These are phyloP conservation scores for Gibbula magus DNA, from an alignment of 2,888 invertebrate species.

Conservation along the genomic window DNA sequence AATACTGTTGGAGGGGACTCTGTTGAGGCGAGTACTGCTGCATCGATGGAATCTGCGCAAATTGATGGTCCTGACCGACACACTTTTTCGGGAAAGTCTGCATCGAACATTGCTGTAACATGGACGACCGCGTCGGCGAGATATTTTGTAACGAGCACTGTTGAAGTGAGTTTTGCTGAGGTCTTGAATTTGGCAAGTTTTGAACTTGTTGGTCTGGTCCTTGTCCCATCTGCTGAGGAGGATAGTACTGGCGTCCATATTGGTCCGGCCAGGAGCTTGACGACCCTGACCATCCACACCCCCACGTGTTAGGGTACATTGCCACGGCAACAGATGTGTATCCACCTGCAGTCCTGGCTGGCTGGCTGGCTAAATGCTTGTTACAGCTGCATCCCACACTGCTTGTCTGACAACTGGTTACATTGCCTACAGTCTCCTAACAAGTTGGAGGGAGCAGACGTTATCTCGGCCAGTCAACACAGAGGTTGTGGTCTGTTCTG, in stretches of 20 bases:
- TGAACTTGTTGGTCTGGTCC: background rate
- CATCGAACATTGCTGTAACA: constrained; percentile 6
- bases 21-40: constrained; percentile 2
- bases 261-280: constrained; percentile 3
- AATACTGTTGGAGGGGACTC: constrained; percentile 2
- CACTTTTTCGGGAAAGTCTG: constrained; percentile 13
- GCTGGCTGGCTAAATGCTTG: constrained; percentile 9
- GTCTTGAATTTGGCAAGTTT: background rate
- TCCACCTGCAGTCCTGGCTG: constrained; percentile 8
- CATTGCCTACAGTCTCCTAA: constrained; percentile 19
- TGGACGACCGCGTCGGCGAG: background rate
- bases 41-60: background rate
- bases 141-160: background rate
- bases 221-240: background rate
- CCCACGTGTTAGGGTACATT: constrained; percentile 27
- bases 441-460: background rate
- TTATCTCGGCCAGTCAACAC: constrained; percentile 13
- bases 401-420: constrained; percentile 16
- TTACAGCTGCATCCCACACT: constrained; percentile 19
- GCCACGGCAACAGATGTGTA: constrained; percentile 20
- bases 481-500: background rate
- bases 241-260: constrained; percentile 9
- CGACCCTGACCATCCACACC: constrained; percentile 17
- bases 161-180: constrained; percentile 7
- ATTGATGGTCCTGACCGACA: background rate